Percentiles rank a stretch among this genome's conserved stretches.
These are phyloP conservation scores for Anthoptus insignis DNA, from an alignment of 2,888 invertebrate genomes.

Conservation along the genomic window DNA sequence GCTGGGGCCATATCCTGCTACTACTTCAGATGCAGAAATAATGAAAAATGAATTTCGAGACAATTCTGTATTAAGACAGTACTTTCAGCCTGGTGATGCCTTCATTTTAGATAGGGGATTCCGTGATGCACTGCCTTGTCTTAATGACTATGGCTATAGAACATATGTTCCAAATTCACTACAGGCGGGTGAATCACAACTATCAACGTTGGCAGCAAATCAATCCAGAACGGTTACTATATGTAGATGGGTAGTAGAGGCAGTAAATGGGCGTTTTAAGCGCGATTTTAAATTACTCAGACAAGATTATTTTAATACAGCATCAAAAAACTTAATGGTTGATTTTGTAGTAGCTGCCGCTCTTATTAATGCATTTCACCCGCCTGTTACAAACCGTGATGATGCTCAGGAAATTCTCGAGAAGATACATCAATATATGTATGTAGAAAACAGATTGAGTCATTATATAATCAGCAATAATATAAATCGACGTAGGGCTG, in stretches of 20 bases:
- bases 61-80: background rate
- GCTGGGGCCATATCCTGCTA: background rate
- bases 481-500: conserved; percentile 1
- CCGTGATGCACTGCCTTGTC: conserved; percentile 10
- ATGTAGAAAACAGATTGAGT: background rate
- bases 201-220: conserved; percentile 39
- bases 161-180: conserved; percentile 34
- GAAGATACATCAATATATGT: background rate
- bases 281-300: conserved; percentile 42
- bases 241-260: conserved; percentile 37
- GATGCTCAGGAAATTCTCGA: background rate
- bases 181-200: conserved; percentile 35
- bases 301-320: conserved; percentile 36
- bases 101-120: conserved; percentile 24
- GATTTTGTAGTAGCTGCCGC: conserved; percentile 4
- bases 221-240: conserved; percentile 37
- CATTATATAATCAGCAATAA: background rate
- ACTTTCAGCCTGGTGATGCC: conserved; percentile 22
- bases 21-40: background rate
- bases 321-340: conserved; percentile 3
- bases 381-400: background rate
- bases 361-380: background rate
- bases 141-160: conserved; percentile 18
- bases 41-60: background rate
- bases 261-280: conserved; percentile 31